A percentile compares a stretch with the other conserved stretches of the same genome.
Conservation (phyloP, 2,797 vertebrate genomes). For the Nannoperca obscura region DNA sequence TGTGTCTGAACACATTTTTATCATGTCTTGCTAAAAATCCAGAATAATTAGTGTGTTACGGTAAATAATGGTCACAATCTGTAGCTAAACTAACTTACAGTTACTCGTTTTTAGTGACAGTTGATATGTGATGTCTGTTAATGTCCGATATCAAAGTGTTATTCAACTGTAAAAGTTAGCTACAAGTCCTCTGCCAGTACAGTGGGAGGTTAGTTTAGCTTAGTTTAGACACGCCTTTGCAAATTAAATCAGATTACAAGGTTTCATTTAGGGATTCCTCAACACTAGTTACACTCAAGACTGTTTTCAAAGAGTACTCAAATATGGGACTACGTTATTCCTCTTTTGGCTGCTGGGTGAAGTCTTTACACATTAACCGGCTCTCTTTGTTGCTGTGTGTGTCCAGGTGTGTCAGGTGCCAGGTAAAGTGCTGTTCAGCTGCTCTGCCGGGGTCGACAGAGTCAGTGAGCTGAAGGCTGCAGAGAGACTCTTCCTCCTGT, state of each 20-base stretch:
- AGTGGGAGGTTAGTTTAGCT: too few species aligned
- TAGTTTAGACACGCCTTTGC: too few species aligned
- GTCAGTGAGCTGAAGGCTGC: conserved; percentile 88
- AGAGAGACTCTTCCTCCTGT: conserved; percentile 91
- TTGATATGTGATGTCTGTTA: too few species aligned
- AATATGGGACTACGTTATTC: not conserved
- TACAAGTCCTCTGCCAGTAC: too few species aligned
- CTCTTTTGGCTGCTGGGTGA: not conserved
- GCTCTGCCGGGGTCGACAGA: conserved; percentile 67
- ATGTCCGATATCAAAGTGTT: not conserved
- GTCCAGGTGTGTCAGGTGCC: conserved; percentile 87
- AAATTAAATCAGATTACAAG: not conserved
- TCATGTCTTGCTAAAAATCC: not conserved
- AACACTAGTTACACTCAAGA: not conserved
- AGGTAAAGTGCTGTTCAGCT: conserved; percentile 93
- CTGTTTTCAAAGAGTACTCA: rapidly evolving
- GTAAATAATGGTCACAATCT: not conserved
- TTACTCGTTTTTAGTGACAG: too few species aligned
- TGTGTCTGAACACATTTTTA: not conserved
- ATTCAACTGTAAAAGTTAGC: not conserved
- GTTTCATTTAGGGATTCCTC: not conserved
- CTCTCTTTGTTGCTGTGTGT: conserved; percentile 13
- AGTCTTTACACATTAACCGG: not conserved
- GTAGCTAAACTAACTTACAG: not conserved
- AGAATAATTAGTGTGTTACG: too few species aligned